Evolutionary conservation across 2,888 invertebrate genomes (phyloP), one percentile per base, ranked within the genome.

Genomic region (Drosophila peninsularis): DNA sequence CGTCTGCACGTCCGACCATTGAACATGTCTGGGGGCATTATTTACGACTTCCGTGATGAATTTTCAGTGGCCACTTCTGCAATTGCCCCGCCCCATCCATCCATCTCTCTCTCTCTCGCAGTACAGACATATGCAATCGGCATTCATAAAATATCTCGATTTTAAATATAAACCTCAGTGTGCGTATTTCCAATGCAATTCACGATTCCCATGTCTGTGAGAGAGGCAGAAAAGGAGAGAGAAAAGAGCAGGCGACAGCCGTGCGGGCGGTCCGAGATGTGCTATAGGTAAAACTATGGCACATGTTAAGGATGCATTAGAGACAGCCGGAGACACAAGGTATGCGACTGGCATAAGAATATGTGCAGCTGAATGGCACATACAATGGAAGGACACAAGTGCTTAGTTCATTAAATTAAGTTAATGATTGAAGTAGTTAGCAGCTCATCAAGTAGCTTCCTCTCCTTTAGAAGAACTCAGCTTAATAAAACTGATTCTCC

Each of bases 1-100:
- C 52, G 52, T 61, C 63, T 56, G 54, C 44, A 47, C 57, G 71
- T 71, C 21, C 41, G 30, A 62, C 82, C 61, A 63, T 60, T 57
- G 52, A 62, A 39, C 49, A 62, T 77, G 76, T 79, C 76, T 80
- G 76, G 57, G 65, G 64, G 77, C 75, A 68, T 75, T 75, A 83
- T 83, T 83, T 83, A 83, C 87, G 83, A 83, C 83, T 83, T 83
- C 83, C 83, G 83, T 80, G 89, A 80, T 71, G 81, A 60, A 80
- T 70, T 86, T 75, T 80, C 87, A 80, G 77, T 70, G 86, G 76
- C 71, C 52, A 75, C 76, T 77, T 67, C 58, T 62, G 50, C 75
- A 65, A 65, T 66, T 61, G 49, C 55, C 39, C 36, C 39, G 17
- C 27, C 39, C 17, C 17, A 13, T 32, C 17, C 47, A 32, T 5